These are phyloP conservation scores for Bombus superbus DNA, from an alignment of 1,140 invertebrate species.

Conservation along the genomic window DNA sequence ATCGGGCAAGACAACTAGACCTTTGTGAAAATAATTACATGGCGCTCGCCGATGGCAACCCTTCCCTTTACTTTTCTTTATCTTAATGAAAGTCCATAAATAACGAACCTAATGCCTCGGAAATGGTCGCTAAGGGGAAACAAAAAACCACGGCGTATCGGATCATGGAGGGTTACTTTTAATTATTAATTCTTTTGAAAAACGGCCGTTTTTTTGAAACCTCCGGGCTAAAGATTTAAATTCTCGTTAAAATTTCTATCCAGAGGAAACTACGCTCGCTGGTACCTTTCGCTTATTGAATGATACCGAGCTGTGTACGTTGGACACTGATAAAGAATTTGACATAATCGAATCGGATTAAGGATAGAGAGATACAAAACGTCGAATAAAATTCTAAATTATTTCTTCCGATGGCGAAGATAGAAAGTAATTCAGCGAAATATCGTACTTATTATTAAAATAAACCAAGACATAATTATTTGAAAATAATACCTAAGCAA, in stretches of 20 bases:
- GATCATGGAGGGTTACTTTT: conserved; percentile 59
- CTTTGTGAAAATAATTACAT: conserved; percentile 81
- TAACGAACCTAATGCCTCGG: conserved; percentile 81
- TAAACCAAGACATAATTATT: no score
- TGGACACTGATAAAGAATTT: no score
- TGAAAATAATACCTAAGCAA: no score
- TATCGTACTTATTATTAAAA: no score
- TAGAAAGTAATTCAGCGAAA: no score
- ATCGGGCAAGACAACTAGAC: conserved; percentile 46
- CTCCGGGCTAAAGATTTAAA: background rate
- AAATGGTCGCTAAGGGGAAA: conserved; percentile 66
- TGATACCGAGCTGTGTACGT: no score
- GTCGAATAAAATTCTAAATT: no score
- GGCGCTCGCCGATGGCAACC: conserved; percentile 78
- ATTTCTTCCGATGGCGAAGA: no score
- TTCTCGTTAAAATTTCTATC: background rate
- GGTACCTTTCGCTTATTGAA: no score
- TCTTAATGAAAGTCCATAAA: conserved; percentile 83
- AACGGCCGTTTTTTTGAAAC: conserved; percentile 12
- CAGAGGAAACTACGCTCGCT: no score
- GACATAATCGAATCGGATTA: no score
- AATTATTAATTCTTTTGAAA: conserved; percentile 67
- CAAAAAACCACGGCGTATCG: conserved; percentile 71
- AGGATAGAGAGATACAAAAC: no score
- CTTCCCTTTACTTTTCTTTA: conserved; percentile 79